A percentile compares a stretch with the other conserved stretches of the same genome.
These are phyloP conservation scores for Linyphia triangularis DNA, from an alignment of 2,888 invertebrate species.

Conservation along the genomic window DNA sequence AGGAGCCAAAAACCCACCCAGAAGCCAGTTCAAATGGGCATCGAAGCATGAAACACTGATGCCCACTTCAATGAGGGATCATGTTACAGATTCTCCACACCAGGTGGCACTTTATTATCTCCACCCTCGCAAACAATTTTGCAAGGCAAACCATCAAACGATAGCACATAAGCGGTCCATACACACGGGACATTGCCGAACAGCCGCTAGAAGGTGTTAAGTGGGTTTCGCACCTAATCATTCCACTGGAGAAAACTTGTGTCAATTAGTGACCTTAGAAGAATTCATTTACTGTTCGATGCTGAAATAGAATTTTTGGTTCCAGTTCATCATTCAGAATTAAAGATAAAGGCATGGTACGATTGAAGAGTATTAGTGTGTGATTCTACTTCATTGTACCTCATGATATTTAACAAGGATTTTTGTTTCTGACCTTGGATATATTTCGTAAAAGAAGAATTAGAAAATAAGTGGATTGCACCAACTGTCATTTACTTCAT, in stretches of 20 bases:
- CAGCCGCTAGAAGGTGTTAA: constrained; percentile 27
- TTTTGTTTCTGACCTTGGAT: constrained; percentile 9
- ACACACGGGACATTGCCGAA: constrained; percentile 9
- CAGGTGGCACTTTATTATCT: constrained; percentile 69
- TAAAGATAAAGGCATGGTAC: neutral
- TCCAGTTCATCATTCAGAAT: neutral
- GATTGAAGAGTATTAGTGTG: constrained; percentile 1
- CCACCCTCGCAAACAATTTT: constrained; percentile 19
- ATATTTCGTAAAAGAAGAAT: neutral
- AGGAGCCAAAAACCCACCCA: constrained; percentile 14
- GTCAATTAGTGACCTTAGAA: too few relatives aligned
- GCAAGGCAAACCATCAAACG: constrained; percentile 9
- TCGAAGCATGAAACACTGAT: constrained; percentile 7
- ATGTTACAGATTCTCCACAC: constrained; percentile 27
- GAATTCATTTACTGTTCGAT: neutral
- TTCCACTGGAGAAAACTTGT: neutral
- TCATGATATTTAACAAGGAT: neutral
- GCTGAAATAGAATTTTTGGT: neutral
- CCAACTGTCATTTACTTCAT: neutral
- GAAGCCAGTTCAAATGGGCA: constrained; percentile 14
- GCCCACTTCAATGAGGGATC: neutral
- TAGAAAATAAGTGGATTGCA: neutral
- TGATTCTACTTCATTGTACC: neutral
- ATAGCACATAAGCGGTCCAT: constrained; percentile 21
- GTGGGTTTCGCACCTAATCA: constrained; percentile 2